phyloP scores from a whole-genome alignment of 2,888 invertebrate genomes.

The Acleris literana region DNA sequence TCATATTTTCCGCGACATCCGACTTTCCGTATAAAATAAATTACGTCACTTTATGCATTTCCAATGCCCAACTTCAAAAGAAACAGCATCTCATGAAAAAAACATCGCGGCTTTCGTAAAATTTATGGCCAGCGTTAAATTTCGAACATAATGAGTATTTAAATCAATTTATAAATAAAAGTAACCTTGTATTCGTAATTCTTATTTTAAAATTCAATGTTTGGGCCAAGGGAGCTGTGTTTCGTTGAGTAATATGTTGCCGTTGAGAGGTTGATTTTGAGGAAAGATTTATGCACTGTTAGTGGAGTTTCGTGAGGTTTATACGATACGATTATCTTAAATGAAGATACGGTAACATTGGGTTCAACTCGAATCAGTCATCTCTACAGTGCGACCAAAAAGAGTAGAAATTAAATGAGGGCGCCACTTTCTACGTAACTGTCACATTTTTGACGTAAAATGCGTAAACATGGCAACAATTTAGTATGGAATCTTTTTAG shows the following conservation, averaged over 20 bases:
- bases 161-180: constrained; percentile 42
- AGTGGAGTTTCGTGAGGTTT: background rate
- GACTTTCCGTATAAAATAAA: constrained; percentile 11
- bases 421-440: no score
- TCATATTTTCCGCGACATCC: background rate
- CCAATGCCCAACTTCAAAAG: constrained; percentile 28
- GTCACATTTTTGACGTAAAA: no score
- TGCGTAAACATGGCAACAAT: no score
- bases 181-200: constrained; percentile 31
- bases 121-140: constrained; percentile 34
- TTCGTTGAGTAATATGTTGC: constrained; percentile 11
- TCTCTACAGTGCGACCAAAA: no score
- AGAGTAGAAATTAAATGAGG: no score
- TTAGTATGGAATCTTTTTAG: no score
- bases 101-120: constrained; percentile 11
- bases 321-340: no score
- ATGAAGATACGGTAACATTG: background rate
- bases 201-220: constrained; percentile 34
- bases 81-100: constrained; percentile 5
- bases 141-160: constrained; percentile 37
- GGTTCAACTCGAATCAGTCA: background rate
- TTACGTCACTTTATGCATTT: constrained; percentile 7
- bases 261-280: constrained; percentile 3
- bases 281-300: constrained; percentile 2
- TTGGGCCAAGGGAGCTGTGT: constrained; percentile 34